Conservation (phyloP, 2,888 invertebrate species). For the Perithous albicinctus region DNA sequence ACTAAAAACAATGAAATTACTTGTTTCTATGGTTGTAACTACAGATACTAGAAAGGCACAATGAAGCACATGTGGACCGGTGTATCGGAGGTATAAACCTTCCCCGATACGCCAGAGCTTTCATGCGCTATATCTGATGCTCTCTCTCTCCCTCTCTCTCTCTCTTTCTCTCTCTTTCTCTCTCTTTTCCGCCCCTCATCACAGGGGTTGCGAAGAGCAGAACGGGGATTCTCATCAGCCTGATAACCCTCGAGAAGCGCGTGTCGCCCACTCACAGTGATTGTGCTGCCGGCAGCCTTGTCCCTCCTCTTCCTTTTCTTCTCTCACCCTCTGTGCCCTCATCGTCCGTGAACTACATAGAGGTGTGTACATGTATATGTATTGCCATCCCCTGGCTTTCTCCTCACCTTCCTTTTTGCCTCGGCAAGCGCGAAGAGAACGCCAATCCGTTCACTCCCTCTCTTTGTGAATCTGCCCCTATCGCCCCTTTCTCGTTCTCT, state of each 20-base stretch:
- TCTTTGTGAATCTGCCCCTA: slow-evolving; percentile 53
- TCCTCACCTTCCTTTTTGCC: slow-evolving; percentile 67
- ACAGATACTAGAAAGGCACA: not conserved
- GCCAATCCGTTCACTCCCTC: slow-evolving; percentile 68
- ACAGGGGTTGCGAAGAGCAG: slow-evolving; percentile 62
- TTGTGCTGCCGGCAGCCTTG: slow-evolving; percentile 79
- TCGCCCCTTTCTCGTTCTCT: slow-evolving; percentile 62
- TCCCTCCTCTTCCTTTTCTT: slow-evolving; percentile 37
- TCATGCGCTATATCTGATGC: not conserved
- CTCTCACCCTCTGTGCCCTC: slow-evolving; percentile 43
- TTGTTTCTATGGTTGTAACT: not conserved
- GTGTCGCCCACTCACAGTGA: slow-evolving; percentile 84
- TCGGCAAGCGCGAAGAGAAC: slow-evolving; percentile 51
- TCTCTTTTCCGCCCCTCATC: slow-evolving; percentile 66
- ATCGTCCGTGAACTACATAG: slow-evolving; percentile 60
- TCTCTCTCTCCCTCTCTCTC: slow-evolving; percentile 12
- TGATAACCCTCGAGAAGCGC: slow-evolving; percentile 81
- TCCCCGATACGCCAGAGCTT: not conserved
- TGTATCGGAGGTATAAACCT: slow-evolving; percentile 13
- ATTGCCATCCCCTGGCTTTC: slow-evolving; percentile 56
- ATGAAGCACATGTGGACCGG: slow-evolving; percentile 8
- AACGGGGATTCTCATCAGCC: slow-evolving; percentile 79
- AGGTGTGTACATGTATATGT: slow-evolving; percentile 41
- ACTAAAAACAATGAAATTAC: slow-evolving; percentile 2
- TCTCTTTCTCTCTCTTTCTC: slow-evolving; percentile 43